A percentile compares a stretch with the other conserved stretches of the same genome.
Conservation (phyloP, 1,140 invertebrate genomes). For the Drosophila nebulosa region DNA sequence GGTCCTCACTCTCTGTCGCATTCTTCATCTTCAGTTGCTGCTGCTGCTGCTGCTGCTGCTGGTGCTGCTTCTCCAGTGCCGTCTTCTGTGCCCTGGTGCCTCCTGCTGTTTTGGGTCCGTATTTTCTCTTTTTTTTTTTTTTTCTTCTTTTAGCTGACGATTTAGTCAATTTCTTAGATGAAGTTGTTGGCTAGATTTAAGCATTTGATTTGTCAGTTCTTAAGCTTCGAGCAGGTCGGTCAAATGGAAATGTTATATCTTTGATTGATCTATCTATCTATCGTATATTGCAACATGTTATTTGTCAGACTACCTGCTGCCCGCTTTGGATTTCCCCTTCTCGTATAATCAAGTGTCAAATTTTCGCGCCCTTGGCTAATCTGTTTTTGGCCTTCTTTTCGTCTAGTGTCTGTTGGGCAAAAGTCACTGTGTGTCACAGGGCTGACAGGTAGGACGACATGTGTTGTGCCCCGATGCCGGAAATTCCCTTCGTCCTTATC, state of each 20-base stretch:
- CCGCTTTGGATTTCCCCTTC: background rate
- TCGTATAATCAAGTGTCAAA: conserved; percentile 5
- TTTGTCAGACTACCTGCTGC: background rate
- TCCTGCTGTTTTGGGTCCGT: conserved; percentile 37
- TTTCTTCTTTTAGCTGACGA: conserved; percentile 65
- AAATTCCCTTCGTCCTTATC: conserved; percentile 68
- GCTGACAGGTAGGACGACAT: conserved; percentile 32
- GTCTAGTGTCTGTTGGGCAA: background rate
- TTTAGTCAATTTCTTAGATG: conserved; percentile 64
- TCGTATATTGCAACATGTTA: background rate
- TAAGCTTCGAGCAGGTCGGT: too few relatives aligned
- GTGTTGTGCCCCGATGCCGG: conserved; percentile 50
- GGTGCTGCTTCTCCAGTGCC: background rate
- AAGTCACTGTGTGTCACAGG: conserved; percentile 32
- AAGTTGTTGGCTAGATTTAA: conserved; percentile 41
- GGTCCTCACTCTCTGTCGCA: background rate
- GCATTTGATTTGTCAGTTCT: conserved; percentile 25
- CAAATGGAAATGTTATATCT: too few relatives aligned
- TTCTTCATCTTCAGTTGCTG: background rate
- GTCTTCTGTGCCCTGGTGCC: background rate
- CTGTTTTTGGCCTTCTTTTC: conserved; percentile 19
- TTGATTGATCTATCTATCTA: background rate
- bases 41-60: background rate
- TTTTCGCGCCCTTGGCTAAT: conserved; percentile 24
- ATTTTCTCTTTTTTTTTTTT: conserved; percentile 35